Percentiles rank a stretch among this genome's conserved stretches.
These are phyloP conservation scores for Streptopelia turtur DNA, from an alignment of 2,797 vertebrate species.

Conservation along the genomic window DNA sequence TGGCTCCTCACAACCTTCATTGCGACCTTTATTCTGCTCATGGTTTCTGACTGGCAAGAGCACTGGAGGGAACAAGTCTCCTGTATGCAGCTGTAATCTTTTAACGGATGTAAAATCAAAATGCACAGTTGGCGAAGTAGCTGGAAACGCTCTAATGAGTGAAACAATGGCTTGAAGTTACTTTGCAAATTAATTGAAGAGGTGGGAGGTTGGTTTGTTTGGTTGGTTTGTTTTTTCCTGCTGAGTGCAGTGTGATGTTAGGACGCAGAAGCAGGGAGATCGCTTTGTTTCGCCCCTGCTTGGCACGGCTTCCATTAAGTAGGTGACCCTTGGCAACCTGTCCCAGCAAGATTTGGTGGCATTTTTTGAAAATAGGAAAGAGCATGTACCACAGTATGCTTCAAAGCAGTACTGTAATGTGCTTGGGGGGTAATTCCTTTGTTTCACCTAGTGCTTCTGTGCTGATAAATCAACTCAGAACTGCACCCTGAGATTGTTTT, in stretches of 20 bases:
- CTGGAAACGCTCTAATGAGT: background rate
- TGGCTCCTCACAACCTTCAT: background rate
- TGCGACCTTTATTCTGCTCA: background rate
- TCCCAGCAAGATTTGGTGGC: background rate
- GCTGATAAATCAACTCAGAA: background rate
- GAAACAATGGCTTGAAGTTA: background rate
- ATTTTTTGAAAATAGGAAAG: background rate
- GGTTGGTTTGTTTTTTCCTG: background rate
- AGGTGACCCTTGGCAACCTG: background rate
- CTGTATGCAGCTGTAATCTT: background rate
- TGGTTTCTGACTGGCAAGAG: background rate
- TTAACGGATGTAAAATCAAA: background rate
- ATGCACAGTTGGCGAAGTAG: background rate
- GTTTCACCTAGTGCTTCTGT: background rate
- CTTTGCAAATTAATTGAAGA: background rate
- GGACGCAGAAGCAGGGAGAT: background rate
- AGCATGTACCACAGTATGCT: background rate
- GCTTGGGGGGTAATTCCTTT: background rate
- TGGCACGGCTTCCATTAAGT: background rate
- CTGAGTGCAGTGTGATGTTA: background rate
- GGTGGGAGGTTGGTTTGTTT: no score
- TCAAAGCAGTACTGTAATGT: background rate
- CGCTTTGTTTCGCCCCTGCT: background rate
- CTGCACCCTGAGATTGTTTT: background rate
- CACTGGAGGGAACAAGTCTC: background rate